These are phyloP conservation scores for Leptinotarsa rubiginosa DNA, from an alignment of 2,888 invertebrate genomes.

Conservation along the genomic window DNA sequence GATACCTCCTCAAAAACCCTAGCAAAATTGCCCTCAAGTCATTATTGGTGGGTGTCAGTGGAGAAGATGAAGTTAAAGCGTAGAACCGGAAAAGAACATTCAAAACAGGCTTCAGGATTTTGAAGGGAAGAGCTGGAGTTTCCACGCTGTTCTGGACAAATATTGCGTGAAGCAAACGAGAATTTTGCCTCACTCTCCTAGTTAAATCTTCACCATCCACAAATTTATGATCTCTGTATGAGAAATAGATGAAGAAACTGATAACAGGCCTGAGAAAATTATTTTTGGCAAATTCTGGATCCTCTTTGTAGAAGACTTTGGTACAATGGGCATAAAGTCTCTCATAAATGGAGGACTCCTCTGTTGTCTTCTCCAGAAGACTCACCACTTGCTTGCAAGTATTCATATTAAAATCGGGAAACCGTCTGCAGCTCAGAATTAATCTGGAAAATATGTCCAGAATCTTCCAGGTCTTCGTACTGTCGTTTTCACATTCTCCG, in stretches of 20 bases:
- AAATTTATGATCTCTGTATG: constrained; percentile 54
- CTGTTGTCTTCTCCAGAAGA: constrained; percentile 57
- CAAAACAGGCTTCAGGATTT: constrained; percentile 65
- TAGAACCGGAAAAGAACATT: constrained; percentile 66
- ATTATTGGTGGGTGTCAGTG: constrained; percentile 58
- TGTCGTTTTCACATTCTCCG: constrained; percentile 62
- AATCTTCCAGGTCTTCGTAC: constrained; percentile 75
- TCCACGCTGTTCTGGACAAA: constrained; percentile 54
- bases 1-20: constrained; percentile 48
- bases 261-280: constrained; percentile 60
- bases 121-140: constrained; percentile 58
- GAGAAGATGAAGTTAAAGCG: constrained; percentile 60
- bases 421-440: constrained; percentile 70
- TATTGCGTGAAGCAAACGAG: constrained; percentile 55
- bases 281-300: constrained; percentile 64
- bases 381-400: constrained; percentile 69
- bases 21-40: constrained; percentile 55
- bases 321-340: constrained; percentile 71
- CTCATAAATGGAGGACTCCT: constrained; percentile 48
- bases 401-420: constrained; percentile 69
- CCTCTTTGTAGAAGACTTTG: constrained; percentile 68
- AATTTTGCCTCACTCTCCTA: constrained; percentile 51
- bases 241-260: constrained; percentile 46
- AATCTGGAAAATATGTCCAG: constrained; percentile 76
- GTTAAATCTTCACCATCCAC: constrained; percentile 57